Evolutionary conservation across 2,888 invertebrate genomes (phyloP).

Genomic region (Drosophila neonasuta): DNA sequence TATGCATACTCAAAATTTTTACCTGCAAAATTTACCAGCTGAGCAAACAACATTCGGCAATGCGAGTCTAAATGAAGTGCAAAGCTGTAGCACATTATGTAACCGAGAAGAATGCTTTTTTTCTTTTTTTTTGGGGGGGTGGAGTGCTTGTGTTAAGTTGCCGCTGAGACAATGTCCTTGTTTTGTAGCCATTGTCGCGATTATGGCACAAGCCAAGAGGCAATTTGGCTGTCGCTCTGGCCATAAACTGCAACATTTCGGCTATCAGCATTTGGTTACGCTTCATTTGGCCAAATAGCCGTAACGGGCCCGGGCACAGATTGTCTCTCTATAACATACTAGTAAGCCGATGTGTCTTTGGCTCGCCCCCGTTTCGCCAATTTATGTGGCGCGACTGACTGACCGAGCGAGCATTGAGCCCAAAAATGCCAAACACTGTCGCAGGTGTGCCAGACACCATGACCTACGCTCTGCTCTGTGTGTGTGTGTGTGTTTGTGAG

Average conservation of each 20-base stretch:
- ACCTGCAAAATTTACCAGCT: conserved; percentile 57
- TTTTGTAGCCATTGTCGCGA: conserved; percentile 48
- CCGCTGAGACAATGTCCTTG: conserved; percentile 55
- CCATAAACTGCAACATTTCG: conserved; percentile 71
- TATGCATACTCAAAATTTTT: conserved; percentile 37
- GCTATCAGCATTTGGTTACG: conserved; percentile 76
- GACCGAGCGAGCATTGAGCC: conserved; percentile 38
- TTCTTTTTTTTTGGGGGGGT: not conserved
- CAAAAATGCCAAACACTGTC: conserved; percentile 31
- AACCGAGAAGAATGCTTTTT: conserved; percentile 32
- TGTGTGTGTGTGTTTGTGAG: not conserved
- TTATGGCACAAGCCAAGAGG: conserved; percentile 66
- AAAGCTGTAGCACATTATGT: conserved; percentile 53
- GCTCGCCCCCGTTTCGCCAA: conserved; percentile 24
- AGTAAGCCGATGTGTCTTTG: not conserved
- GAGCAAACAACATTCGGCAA: conserved; percentile 9
- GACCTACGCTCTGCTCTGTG: conserved; percentile 36
- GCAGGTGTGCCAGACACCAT: conserved; percentile 14
- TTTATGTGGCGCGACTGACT: conserved; percentile 44
- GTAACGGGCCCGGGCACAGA: conserved; percentile 54
- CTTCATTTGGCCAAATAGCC: conserved; percentile 68
- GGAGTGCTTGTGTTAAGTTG: conserved; percentile 2
- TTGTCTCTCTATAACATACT: conserved; percentile 30
- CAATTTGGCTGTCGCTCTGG: conserved; percentile 65
- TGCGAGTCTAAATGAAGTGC: conserved; percentile 2